Evolutionary conservation across 2,888 invertebrate genomes (phyloP).

Genomic region (Pristionchus fissidentatus): DNA sequence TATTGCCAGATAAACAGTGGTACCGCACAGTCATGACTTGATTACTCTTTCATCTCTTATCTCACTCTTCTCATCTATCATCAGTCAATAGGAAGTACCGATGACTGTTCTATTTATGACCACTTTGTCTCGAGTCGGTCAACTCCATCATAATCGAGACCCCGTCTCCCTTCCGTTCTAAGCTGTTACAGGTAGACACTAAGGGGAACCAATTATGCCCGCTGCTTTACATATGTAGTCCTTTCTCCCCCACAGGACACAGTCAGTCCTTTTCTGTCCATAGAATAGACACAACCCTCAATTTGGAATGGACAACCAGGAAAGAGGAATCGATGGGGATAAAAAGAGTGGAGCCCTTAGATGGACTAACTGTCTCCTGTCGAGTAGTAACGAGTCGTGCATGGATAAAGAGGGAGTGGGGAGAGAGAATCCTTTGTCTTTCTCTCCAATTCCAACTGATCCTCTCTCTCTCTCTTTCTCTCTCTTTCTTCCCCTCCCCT

Average conservation of each 20-base stretch:
- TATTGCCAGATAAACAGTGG: neutral
- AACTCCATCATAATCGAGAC: neutral
- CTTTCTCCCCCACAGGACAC: neutral
- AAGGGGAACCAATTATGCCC: constrained; percentile 33
- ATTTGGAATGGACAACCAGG: constrained; percentile 29
- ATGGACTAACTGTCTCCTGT: constrained; percentile 8
- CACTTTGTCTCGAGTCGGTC: neutral
- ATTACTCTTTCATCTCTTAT: constrained; percentile 40
- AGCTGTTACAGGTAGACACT: constrained; percentile 48
- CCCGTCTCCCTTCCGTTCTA: constrained; percentile 26
- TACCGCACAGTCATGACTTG: constrained; percentile 21
- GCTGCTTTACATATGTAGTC: constrained; percentile 49
- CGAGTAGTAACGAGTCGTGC: neutral
- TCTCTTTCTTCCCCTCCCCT: constrained; percentile 23
- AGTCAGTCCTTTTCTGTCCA: constrained; percentile 22
- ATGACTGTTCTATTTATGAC: neutral
- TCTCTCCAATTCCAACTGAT: neutral
- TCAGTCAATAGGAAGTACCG: neutral
- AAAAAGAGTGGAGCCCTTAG: neutral
- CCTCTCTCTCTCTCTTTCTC: neutral
- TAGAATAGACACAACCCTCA: constrained; percentile 38
- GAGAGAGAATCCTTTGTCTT: constrained; percentile 30
- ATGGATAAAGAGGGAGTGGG: constrained; percentile 1
- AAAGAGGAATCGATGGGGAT: neutral
- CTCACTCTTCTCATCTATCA: neutral